phyloP scores from a whole-genome alignment of 2,888 invertebrate species.

The Drosophila yooni region DNA sequence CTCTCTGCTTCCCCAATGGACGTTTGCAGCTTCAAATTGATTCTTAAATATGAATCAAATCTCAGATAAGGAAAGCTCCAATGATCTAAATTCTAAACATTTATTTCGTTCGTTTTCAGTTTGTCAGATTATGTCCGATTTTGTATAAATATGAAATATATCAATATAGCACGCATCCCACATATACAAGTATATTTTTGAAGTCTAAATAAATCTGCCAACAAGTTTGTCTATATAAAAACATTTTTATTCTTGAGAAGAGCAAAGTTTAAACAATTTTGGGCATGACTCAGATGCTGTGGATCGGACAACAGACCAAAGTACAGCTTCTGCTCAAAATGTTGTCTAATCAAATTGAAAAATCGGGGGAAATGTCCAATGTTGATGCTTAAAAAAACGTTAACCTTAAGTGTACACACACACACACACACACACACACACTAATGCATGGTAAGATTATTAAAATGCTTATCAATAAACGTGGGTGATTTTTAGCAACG shows the following conservation, averaged over 20 bases:
- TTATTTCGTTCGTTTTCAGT: background rate
- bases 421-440: conserved; percentile 6
- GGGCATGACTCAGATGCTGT: background rate
- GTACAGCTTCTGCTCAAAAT: background rate
- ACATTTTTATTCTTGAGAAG: background rate
- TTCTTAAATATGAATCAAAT: background rate
- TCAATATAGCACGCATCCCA: background rate
- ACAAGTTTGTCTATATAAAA: background rate
- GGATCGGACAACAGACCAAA: background rate
- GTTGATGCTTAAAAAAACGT: conserved; percentile 17
- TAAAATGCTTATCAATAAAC: conserved; percentile 47
- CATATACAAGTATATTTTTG: background rate
- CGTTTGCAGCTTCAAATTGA: background rate
- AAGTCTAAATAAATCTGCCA: background rate
- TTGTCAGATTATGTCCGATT: background rate
- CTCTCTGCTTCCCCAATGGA: background rate
- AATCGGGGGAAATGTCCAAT: background rate
- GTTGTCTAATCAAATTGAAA: background rate
- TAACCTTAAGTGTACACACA: conserved; percentile 26
- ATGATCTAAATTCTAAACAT: background rate
- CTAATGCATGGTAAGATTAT: conserved; percentile 14
- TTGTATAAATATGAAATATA: background rate
- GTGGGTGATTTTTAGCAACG: conserved; percentile 42
- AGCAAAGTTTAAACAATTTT: background rate
- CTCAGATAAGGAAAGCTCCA: background rate